These are phyloP conservation scores for Villa cingulata DNA, from an alignment of 2,888 invertebrate genomes.

Conservation along the genomic window DNA sequence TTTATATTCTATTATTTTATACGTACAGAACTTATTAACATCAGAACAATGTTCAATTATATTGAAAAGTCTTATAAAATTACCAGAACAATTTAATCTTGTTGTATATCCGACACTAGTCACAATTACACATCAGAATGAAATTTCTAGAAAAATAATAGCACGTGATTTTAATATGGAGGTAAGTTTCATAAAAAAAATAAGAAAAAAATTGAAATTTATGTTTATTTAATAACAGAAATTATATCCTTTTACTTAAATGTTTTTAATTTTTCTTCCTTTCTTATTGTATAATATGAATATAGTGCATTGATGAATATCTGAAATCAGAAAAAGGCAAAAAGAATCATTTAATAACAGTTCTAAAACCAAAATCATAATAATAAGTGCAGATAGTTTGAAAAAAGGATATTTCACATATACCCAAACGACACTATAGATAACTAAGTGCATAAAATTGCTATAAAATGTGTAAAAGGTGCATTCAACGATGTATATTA, in stretches of 20 bases:
- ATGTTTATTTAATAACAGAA: too few relatives aligned
- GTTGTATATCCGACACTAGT: conserved; percentile 35
- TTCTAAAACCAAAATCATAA: conserved; percentile 23
- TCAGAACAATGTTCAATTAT: conserved; percentile 33
- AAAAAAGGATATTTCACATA: too few relatives aligned
- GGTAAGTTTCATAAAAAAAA: conserved; percentile 19
- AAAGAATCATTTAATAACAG: conserved; percentile 29
- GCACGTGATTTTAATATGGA: conserved; percentile 32
- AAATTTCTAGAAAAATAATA: conserved; percentile 29
- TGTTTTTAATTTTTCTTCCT: neutral
- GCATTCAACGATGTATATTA: too few relatives aligned
- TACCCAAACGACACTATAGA: too few relatives aligned
- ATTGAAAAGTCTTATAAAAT: conserved; percentile 32
- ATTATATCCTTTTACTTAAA: too few relatives aligned
- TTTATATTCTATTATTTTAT: too few relatives aligned
- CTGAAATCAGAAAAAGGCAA: conserved; percentile 32
- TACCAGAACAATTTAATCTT: conserved; percentile 31
- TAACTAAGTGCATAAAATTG: too few relatives aligned
- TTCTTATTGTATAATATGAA: too few relatives aligned
- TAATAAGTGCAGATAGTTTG: neutral
- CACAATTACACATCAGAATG: conserved; percentile 32
- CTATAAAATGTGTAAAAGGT: too few relatives aligned
- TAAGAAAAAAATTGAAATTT: too few relatives aligned
- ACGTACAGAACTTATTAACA: conserved; percentile 27
- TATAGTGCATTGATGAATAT: conserved; percentile 33